Base-by-base conservation (phyloP, 1,140 invertebrate species). In the Cotesia typhae region DNA sequence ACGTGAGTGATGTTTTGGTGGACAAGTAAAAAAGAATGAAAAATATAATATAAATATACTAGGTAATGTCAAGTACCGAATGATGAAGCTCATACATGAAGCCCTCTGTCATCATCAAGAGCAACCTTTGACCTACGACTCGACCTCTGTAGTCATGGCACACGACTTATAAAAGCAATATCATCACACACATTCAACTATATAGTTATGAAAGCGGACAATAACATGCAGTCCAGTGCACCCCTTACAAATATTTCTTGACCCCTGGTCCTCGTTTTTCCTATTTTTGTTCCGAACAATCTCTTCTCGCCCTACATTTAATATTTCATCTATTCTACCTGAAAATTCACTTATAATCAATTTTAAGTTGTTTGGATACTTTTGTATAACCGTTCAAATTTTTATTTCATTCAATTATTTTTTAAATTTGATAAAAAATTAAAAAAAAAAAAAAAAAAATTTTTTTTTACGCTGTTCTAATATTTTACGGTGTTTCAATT, bases 51-150 rank as follows among this genome's bases (percentile, higher is more conserved):
- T 20, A 66, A 47, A n/a, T 6, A 6, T 6, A 65, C 47, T 1
- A 52, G 17, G 57, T 53, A 9, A 55, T 10, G 10, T 76, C 73
- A 76, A 72, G 67, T 75, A 72, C 73, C 55, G 72, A 71, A 75
- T 81, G 79, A 82, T 78, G 73, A 79, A 73, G 74, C 72, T 73
- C 73, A 78, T 75, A 79, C 77, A 78, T 14, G 14, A 57, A 72
- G 68, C 59, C 73, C 67, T 36, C 67, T 67, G 67, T 36, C 74
- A 71, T 75, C 20, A 70, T 61, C 61, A 63, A 75, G 78, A 60
- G 38, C 60, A 72, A 81, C 76, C 80, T 80, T 53, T 77, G 74
- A 81, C 76, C 77, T 75, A 47, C 9, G 37, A 53, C 66, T 63
- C 76, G 77, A 76, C 73, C 78, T 76, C 60, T 73, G 53, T 68